Evolutionary conservation across 2,888 invertebrate genomes (phyloP), one percentile per base, ranked within the genome.

Genomic region (Andrena fulva): DNA sequence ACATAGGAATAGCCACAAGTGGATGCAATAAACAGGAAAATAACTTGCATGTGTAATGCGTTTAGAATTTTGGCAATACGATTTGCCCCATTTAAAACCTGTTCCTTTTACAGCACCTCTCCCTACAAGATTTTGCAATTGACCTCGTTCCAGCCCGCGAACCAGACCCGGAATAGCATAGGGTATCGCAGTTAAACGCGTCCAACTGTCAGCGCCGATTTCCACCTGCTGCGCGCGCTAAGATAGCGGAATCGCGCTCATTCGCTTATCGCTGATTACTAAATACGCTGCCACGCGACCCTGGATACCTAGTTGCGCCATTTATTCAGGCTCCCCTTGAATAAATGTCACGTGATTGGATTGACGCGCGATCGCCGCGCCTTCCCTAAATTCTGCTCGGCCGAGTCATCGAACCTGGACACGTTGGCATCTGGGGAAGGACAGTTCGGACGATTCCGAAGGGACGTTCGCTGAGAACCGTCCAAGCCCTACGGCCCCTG

Each of bases 81-180:
- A 42, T 42, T 42, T 42, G 42, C 1, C 42, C 42, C 42, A 16
- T 42, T 42, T 42, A 42, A 42, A 42, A 16, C 42, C 12, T 4
- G 42, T 16, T 16, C 16, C 42, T 42, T 16, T 42, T 3, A 5
- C 12, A 5, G 12, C 5, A 16, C 16, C 42, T 42, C 16, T 16
- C 16, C 42, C 42, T 42, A 64, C 75, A 71, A 60, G 42, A 82
- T 78, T 71, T 72, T 68, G 52, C 75, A 82, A 82, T 82, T 78
- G 75, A 72, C 78, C 75, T 78, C 56, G 69, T 71, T 74, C 8
- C 48, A 16, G 20, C 4, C 20, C 67, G 70, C 62, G 27, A 0
- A 48, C 27, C 24, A 59, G 12, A 50, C 12, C 4, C 42, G 27
- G 10, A 24, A 62, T 73, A 16, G 10, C 27, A 27, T n/a, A 24